Conservation (phyloP, 2,888 invertebrate genomes). For the Syritta pipiens region DNA sequence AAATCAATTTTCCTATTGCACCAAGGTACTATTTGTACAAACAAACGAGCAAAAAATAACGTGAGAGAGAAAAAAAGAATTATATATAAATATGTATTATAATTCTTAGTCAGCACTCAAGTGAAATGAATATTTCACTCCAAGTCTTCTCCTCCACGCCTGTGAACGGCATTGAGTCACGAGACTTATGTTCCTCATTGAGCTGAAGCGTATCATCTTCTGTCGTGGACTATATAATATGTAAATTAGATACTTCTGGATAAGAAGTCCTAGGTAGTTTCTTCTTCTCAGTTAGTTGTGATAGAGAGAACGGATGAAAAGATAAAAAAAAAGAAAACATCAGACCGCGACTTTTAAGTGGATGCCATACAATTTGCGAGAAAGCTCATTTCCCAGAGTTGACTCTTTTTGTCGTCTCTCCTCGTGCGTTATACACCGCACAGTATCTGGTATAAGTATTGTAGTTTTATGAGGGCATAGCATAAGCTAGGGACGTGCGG, state of each 20-base stretch:
- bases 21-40: slow-evolving; percentile 21
- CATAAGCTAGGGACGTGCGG: slow-evolving; percentile 57
- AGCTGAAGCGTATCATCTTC: slow-evolving; percentile 22
- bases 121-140: slow-evolving; percentile 42
- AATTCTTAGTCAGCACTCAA: slow-evolving; percentile 32
- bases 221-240: slow-evolving; percentile 62
- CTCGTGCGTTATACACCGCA: slow-evolving; percentile 4
- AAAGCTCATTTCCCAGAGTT: slow-evolving; percentile 23
- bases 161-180: slow-evolving; percentile 28
- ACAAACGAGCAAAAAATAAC: not conserved
- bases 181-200: slow-evolving; percentile 44
- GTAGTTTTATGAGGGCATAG: slow-evolving; percentile 47
- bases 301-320: not conserved
- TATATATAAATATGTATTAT: no score
- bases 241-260: slow-evolving; percentile 52
- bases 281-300: not conserved
- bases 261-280: no score
- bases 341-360: slow-evolving; percentile 47
- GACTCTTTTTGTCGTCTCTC: not conserved
- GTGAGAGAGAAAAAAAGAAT: slow-evolving; percentile 15
- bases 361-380: slow-evolving; percentile 41
- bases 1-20: slow-evolving; percentile 44
- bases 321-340: not conserved
- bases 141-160: not conserved
- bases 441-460: slow-evolving; percentile 4